A percentile compares a stretch with the other conserved stretches of the same genome.
Evolutionary conservation across 2,797 vertebrate genomes (phyloP).

Genomic region (Anisognathus igniventris): DNA sequence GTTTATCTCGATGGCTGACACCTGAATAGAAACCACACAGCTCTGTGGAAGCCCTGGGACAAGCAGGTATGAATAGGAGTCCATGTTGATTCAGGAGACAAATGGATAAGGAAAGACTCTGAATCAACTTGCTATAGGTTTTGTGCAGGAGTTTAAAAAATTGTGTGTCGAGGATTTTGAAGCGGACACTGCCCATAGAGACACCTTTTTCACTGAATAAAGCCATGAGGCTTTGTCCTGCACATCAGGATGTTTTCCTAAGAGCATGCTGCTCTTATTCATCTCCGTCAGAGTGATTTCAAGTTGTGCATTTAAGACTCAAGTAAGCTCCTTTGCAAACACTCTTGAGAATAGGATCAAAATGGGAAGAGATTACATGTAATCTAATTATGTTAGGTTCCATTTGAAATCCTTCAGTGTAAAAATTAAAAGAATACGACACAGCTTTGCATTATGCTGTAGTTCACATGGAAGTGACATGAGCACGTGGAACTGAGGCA

Average conservation of each 20-base stretch:
- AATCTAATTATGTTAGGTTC: conserved; percentile 60
- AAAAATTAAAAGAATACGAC: conserved; percentile 55
- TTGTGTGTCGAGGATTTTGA: background rate
- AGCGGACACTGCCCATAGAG: background rate
- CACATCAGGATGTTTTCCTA: background rate
- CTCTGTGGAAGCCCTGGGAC: background rate
- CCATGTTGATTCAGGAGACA: background rate
- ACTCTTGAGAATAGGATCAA: conserved; percentile 53
- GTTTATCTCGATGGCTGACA: conserved; percentile 11
- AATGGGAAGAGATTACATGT: conserved; percentile 66
- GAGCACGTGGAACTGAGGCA: background rate
- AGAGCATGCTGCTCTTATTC: background rate
- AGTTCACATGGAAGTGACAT: background rate
- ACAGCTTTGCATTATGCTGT: background rate
- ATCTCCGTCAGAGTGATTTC: conserved; percentile 12
- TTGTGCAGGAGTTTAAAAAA: conserved; percentile 1
- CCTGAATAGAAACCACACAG: background rate
- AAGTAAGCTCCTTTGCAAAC: conserved; percentile 61
- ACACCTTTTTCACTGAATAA: background rate
- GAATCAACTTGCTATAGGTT: background rate
- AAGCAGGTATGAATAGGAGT: background rate
- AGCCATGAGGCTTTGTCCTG: background rate
- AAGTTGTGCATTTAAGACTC: conserved; percentile 57
- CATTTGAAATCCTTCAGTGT: conserved; percentile 40
- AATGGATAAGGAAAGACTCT: background rate